Conservation (phyloP, 2,888 invertebrate species). For the Himalopsyche tibetana region DNA sequence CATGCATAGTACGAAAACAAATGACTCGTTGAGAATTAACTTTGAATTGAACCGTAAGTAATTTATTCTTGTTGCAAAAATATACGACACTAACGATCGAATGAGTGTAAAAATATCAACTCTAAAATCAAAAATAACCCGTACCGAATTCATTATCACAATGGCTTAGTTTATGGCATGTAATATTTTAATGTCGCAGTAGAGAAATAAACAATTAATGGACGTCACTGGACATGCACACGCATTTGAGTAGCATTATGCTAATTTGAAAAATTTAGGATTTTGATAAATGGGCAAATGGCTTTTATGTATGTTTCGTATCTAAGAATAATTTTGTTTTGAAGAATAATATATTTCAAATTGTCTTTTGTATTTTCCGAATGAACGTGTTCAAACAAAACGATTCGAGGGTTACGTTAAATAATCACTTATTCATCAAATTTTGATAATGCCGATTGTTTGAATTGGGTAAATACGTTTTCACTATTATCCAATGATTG, state of each 20-base stretch:
- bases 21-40: too few relatives aligned
- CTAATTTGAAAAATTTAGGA: neutral
- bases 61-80: too few relatives aligned
- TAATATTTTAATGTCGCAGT: too few relatives aligned
- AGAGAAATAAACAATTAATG: neutral
- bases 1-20: too few relatives aligned
- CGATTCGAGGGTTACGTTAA: neutral
- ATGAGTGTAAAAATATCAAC: too few relatives aligned
- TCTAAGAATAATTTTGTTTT: neutral
- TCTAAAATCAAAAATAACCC: too few relatives aligned
- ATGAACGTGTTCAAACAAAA: slow-evolving; percentile 1
- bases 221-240: neutral
- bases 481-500: neutral
- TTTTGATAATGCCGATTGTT: slow-evolving; percentile 4
- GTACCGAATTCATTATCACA: too few relatives aligned
- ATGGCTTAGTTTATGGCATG: too few relatives aligned
- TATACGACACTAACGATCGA: too few relatives aligned
- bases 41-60: too few relatives aligned
- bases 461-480: neutral
- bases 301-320: neutral
- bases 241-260: slow-evolving; percentile 1
- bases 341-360: neutral
- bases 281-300: neutral
- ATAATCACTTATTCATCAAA: neutral
- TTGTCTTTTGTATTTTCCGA: slow-evolving; percentile 6